Evolutionary conservation across 2,797 vertebrate genomes (phyloP).

Genomic region (Spheniscus humboldti): DNA sequence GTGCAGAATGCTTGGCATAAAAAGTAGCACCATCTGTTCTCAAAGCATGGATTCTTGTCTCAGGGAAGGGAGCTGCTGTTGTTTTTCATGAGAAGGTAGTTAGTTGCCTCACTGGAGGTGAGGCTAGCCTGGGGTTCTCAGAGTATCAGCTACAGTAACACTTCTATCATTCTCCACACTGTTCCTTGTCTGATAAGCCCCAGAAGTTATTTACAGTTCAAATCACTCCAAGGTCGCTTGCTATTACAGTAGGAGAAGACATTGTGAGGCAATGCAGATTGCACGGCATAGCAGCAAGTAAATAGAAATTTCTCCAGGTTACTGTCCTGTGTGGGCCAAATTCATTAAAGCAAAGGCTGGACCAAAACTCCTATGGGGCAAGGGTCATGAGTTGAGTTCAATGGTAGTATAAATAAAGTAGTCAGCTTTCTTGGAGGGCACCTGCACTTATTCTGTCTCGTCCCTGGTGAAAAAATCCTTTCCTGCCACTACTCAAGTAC

Average conservation of each 20-base stretch:
- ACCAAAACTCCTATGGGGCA: not conserved
- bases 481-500: not conserved
- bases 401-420: not conserved
- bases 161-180: constrained; percentile 40
- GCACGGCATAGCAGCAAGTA: not conserved
- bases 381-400: not conserved
- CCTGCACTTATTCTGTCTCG: not conserved
- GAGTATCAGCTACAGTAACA: constrained; percentile 25
- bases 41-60: constrained; percentile 29
- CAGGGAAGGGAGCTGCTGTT: constrained; percentile 1
- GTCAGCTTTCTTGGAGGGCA: not conserved
- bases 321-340: not conserved
- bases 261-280: constrained; percentile 17
- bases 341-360: not conserved
- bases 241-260: not conserved
- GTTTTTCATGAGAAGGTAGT: constrained; percentile 27
- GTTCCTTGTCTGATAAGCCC: constrained; percentile 37
- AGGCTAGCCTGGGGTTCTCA: constrained; percentile 44
- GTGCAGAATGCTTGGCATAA: constrained; percentile 24
- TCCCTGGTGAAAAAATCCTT: not conserved
- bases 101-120: constrained; percentile 24
- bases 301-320: not conserved
- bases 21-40: constrained; percentile 44
- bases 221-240: constrained; percentile 29
- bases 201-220: constrained; percentile 53